Conservation (phyloP, 2,888 invertebrate genomes). For the Noctua comes region DNA sequence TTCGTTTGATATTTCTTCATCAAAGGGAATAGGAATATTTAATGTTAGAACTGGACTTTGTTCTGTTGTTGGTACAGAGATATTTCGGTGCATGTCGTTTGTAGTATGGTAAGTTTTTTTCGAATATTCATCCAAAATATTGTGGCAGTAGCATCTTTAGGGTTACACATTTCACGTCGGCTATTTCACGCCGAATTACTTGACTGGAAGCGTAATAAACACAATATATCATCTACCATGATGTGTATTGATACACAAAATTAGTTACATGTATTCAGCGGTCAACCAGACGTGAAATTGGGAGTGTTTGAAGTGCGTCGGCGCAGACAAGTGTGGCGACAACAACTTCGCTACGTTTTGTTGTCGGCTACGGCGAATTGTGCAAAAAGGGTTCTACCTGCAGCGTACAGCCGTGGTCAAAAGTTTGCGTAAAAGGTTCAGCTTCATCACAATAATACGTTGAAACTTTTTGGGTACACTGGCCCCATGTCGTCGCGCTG, state of each 20-base stretch:
- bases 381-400: constrained; percentile 90
- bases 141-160: constrained; percentile 21
- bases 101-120: not conserved
- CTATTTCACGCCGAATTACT: constrained; percentile 84
- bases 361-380: constrained; percentile 85
- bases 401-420: constrained; percentile 72
- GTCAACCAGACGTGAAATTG: constrained; percentile 88
- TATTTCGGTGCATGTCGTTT: not conserved
- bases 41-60: constrained; percentile 3
- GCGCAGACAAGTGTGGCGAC: constrained; percentile 86
- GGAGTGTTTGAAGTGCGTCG: constrained; percentile 80
- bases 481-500: constrained; percentile 85
- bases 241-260: constrained; percentile 82
- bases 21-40: constrained; percentile 19
- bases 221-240: constrained; percentile 78
- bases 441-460: constrained; percentile 54
- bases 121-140: not conserved
- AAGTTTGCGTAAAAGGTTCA: constrained; percentile 66
- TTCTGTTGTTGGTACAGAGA: constrained; percentile 3
- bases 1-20: constrained; percentile 49
- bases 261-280: constrained; percentile 85
- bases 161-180: constrained; percentile 54
- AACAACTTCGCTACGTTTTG: constrained; percentile 78
- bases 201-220: constrained; percentile 66
- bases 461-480: constrained; percentile 75